Evolutionary conservation across 2,113 vertebrate genomes (phyloP).

Genomic region (Tachysurus fulvidraco): DNA sequence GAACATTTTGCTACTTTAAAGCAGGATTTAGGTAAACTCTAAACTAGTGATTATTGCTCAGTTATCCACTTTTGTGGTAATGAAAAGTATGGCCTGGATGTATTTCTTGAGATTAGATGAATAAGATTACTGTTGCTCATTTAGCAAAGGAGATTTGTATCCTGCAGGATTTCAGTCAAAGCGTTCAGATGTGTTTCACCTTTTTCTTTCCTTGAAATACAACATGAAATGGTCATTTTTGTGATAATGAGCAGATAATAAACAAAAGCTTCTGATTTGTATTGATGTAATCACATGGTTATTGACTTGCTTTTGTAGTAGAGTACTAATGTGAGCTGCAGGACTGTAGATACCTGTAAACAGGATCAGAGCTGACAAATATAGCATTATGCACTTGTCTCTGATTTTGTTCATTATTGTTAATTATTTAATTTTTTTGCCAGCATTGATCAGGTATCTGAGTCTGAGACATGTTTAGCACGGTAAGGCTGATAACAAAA

Average conservation of each 20-base stretch:
- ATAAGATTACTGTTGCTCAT: constrained; percentile 89
- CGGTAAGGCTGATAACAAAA: not conserved
- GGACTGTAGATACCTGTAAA: not conserved
- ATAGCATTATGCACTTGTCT: not conserved
- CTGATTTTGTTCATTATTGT: not conserved
- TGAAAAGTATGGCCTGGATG: constrained; percentile 95
- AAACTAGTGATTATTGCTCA: constrained; percentile 87
- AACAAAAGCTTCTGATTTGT: constrained; percentile 19
- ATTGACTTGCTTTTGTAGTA: not conserved
- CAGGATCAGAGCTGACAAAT: not conserved
- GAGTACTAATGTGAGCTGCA: not conserved
- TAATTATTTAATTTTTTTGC: not conserved
- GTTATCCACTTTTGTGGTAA: constrained; percentile 90
- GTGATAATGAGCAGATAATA: constrained; percentile 63
- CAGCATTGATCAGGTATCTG: not conserved
- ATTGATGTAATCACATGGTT: not conserved
- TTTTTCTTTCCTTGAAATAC: constrained; percentile 50
- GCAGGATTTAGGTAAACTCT: constrained; percentile 85
- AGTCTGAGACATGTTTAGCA: not conserved
- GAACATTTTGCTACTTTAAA: constrained; percentile 79
- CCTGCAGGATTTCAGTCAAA: constrained; percentile 70
- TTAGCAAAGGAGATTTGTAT: constrained; percentile 82
- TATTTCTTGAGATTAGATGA: constrained; percentile 90
- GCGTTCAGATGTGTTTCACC: constrained; percentile 63
- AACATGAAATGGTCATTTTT: constrained; percentile 63